Evolutionary conservation across 2,797 vertebrate species (phyloP).

Genomic region (Xiphorhynchus erythropygius): DNA sequence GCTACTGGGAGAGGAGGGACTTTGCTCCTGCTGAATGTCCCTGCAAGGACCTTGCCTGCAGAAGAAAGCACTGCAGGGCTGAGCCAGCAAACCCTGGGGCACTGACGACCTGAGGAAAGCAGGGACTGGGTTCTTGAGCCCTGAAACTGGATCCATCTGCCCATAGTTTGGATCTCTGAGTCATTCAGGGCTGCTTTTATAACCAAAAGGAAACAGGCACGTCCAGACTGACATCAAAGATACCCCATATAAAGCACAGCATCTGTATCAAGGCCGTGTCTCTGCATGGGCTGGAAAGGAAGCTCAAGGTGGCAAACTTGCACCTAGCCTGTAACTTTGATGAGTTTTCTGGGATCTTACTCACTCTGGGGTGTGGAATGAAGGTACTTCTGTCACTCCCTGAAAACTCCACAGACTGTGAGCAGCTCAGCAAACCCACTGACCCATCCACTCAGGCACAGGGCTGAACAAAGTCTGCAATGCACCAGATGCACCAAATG

Average conservation of each 20-base stretch:
- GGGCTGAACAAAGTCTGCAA: not conserved
- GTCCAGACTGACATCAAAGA: not conserved
- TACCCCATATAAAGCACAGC: not conserved
- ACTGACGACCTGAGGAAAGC: not conserved
- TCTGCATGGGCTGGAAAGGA: not conserved
- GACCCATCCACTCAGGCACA: not conserved
- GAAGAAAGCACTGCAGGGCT: not conserved
- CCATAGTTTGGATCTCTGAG: not conserved
- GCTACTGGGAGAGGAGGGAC: not conserved
- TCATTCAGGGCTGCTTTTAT: not conserved
- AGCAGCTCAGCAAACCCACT: not conserved
- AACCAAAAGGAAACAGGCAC: not conserved
- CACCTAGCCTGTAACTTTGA: not conserved
- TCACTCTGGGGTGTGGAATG: not conserved
- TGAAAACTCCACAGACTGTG: not conserved
- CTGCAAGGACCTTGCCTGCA: not conserved
- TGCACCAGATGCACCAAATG: not conserved
- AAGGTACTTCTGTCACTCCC: no score
- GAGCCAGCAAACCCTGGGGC: not conserved
- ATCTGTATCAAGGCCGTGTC: not conserved
- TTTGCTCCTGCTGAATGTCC: not conserved
- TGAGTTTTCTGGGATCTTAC: not conserved
- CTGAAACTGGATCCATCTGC: not conserved
- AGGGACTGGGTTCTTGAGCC: not conserved
- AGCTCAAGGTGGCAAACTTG: not conserved